Evolutionary conservation across 2,888 invertebrate species (phyloP).

Genomic region (Tetropium fuscum): DNA sequence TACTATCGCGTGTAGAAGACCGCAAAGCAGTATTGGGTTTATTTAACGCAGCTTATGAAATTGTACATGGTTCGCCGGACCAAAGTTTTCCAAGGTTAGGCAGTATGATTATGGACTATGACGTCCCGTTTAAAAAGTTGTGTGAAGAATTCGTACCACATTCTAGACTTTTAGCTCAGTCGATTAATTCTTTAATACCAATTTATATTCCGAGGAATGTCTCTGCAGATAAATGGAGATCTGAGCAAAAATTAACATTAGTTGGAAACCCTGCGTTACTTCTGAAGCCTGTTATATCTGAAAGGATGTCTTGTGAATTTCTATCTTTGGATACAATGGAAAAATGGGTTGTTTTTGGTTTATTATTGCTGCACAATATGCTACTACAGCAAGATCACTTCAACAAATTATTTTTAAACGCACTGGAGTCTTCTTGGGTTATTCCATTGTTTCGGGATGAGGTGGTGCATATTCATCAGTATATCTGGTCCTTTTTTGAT

Average conservation of each 20-base stretch:
- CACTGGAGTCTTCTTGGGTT: conserved; percentile 95
- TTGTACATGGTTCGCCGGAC: conserved; percentile 89
- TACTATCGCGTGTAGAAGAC: conserved; percentile 98
- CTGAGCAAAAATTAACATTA: conserved; percentile 92
- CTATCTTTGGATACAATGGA: conserved; percentile 95
- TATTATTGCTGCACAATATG: conserved; percentile 90
- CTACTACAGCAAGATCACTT: conserved; percentile 81
- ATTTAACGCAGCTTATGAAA: conserved; percentile 98
- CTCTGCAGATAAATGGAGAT: conserved; percentile 94
- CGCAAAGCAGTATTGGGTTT: conserved; percentile 96
- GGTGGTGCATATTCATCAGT: conserved; percentile 94
- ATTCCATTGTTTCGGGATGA: conserved; percentile 96
- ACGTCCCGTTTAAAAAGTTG: conserved; percentile 93
- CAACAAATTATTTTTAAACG: conserved; percentile 91
- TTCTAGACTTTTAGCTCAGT: conserved; percentile 85
- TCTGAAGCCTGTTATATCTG: conserved; percentile 93
- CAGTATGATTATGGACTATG: conserved; percentile 98
- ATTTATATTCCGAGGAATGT: conserved; percentile 92
- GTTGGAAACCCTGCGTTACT: conserved; percentile 96
- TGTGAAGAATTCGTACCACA: conserved; percentile 98
- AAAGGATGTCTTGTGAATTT: conserved; percentile 98
- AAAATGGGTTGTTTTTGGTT: conserved; percentile 96
- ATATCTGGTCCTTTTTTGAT: conserved; percentile 94
- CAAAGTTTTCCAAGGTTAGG: conserved; percentile 95
- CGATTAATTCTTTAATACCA: conserved; percentile 87